Percentiles rank a stretch among this genome's conserved stretches.
Conservation (phyloP, 2,888 invertebrate species). For the Charanyca ferruginea region DNA sequence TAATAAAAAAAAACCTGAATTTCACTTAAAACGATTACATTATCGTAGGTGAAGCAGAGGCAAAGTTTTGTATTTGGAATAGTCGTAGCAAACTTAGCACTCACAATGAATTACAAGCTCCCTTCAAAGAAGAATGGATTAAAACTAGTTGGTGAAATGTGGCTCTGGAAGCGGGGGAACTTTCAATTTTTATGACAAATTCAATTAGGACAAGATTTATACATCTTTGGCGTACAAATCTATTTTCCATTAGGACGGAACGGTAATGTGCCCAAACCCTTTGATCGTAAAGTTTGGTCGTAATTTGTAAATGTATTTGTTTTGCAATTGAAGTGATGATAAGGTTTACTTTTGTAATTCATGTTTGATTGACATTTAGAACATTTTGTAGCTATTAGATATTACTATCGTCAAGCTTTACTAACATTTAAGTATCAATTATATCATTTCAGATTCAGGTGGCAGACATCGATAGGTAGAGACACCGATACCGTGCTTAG, state of each 20-base stretch:
- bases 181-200: slow-evolving; percentile 91
- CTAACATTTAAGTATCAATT: slow-evolving; percentile 1
- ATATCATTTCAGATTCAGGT: slow-evolving; percentile 1
- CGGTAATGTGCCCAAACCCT: slow-evolving; percentile 69
- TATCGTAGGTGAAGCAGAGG: slow-evolving; percentile 79
- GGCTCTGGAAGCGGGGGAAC: slow-evolving; percentile 83
- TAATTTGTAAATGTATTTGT: slow-evolving; percentile 78
- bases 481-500: slow-evolving; percentile 6
- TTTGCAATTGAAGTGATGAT: slow-evolving; percentile 72
- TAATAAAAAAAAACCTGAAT: slow-evolving; percentile 24
- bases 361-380: slow-evolving; percentile 13
- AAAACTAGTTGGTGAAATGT: slow-evolving; percentile 87
- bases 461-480: not conserved
- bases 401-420: not conserved
- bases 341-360: slow-evolving; percentile 66
- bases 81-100: slow-evolving; percentile 87
- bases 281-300: slow-evolving; percentile 76
- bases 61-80: slow-evolving; percentile 83
- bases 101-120: slow-evolving; percentile 90
- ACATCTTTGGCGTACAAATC: slow-evolving; percentile 77
- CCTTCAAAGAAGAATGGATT: slow-evolving; percentile 89
- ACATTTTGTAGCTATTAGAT: not conserved
- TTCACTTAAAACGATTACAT: slow-evolving; percentile 80
- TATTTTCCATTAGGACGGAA: slow-evolving; percentile 69
- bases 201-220: slow-evolving; percentile 88